Evolutionary conservation across 1,140 invertebrate genomes (phyloP).

Genomic region (Dreissena polymorpha): DNA sequence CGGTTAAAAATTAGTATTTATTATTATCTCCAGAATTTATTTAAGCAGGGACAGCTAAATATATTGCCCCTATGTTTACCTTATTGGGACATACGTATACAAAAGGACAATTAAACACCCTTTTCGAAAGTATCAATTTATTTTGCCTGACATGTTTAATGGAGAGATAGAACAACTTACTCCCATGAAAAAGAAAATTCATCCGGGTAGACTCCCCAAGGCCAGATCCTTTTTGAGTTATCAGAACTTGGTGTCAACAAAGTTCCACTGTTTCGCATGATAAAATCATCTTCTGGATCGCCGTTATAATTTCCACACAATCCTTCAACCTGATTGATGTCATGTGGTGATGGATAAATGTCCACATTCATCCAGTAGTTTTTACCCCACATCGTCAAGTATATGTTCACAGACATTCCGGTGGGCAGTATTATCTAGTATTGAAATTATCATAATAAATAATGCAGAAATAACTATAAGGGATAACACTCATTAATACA

Average conservation of each 20-base stretch:
- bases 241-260: neutral
- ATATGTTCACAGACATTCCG: no score
- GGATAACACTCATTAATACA: no score
- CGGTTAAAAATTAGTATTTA: neutral
- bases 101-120: neutral
- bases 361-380: no score
- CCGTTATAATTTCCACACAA: constrained; percentile 35
- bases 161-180: constrained; percentile 1
- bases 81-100: neutral
- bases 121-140: neutral
- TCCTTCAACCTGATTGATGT: no score
- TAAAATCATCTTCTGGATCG: constrained; percentile 8
- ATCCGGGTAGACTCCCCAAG: constrained; percentile 17
- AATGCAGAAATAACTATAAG: no score
- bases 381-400: no score
- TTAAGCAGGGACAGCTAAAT: neutral
- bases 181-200: constrained; percentile 34
- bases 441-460: no score
- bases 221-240: neutral
- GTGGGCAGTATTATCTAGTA: neutral
- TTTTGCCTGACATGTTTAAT: no score
- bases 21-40: neutral
- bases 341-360: no score
- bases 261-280: neutral
- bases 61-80: neutral